A percentile compares a stretch with the other conserved stretches of the same genome.
These are phyloP conservation scores for Archaeoteleia sp. DNA, from an alignment of 2,888 invertebrate genomes.

Conservation along the genomic window DNA sequence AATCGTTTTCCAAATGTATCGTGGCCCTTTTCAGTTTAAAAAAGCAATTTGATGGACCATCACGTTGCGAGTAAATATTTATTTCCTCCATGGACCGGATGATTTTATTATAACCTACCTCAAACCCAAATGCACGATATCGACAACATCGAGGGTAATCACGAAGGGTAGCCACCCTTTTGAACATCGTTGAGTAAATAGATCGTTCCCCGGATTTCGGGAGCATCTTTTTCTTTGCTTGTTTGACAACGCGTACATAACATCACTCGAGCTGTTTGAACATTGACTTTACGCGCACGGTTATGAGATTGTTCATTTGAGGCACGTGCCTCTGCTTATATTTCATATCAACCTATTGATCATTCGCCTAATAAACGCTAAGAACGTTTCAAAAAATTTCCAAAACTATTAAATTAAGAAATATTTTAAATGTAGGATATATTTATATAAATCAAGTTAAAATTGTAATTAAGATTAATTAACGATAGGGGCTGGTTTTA, in stretches of 20 bases:
- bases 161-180: constrained; percentile 37
- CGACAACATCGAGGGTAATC: constrained; percentile 39
- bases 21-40: constrained; percentile 3
- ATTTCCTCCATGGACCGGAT: constrained; percentile 30
- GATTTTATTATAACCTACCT: constrained; percentile 47
- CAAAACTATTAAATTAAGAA: too few species aligned
- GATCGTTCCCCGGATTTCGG: constrained; percentile 39
- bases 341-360: too few species aligned
- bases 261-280: constrained; percentile 31
- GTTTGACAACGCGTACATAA: constrained; percentile 19
- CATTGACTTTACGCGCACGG: constrained; percentile 22
- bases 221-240: constrained; percentile 30
- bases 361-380: too few species aligned
- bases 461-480: too few species aligned
- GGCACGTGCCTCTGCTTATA: constrained; percentile 17
- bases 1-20: too few species aligned
- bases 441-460: too few species aligned
- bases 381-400: too few species aligned
- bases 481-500: too few species aligned
- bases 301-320: constrained; percentile 15
- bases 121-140: constrained; percentile 37
- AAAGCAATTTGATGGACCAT: constrained; percentile 28
- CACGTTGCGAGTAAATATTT: constrained; percentile 27
- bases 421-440: too few species aligned
- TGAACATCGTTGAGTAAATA: constrained; percentile 29